These are phyloP conservation scores for Cephalopachus bancanus DNA, from an alignment of 2,797 vertebrate species.

Conservation along the genomic window DNA sequence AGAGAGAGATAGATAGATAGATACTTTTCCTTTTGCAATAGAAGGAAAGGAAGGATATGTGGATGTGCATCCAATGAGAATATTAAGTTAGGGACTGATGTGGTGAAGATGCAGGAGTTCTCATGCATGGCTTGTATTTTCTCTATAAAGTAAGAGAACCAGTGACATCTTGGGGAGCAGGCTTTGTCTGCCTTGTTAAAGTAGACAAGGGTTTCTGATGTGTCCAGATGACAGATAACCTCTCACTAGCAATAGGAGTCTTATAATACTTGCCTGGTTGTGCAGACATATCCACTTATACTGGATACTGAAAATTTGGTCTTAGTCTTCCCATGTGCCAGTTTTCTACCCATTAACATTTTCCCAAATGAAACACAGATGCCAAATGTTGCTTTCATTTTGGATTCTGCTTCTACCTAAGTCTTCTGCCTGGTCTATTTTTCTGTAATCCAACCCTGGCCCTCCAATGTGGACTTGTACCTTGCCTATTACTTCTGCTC, in stretches of 20 bases:
- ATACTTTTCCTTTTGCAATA: neutral
- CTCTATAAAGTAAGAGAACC: neutral
- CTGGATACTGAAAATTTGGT: neutral
- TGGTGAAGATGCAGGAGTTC: neutral
- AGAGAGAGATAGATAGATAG: neutral
- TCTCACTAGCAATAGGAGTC: neutral
- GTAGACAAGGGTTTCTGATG: neutral
- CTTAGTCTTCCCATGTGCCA: neutral
- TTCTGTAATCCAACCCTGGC: neutral
- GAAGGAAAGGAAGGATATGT: neutral
- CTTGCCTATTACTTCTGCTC: neutral
- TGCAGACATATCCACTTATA: neutral
- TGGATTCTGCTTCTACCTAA: neutral
- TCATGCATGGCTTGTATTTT: neutral
- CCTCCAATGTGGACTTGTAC: neutral
- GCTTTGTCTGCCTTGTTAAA: neutral
- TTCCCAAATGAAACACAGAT: neutral
- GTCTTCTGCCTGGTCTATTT: neutral
- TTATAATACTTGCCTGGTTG: neutral
- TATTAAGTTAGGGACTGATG: neutral
- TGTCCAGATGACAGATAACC: neutral
- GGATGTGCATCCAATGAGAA: neutral
- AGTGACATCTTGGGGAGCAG: neutral
- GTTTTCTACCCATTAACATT: neutral
- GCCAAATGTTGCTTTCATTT: neutral